phyloP scores from a whole-genome alignment of 2,888 invertebrate species.

The Cybosia mesomella region DNA sequence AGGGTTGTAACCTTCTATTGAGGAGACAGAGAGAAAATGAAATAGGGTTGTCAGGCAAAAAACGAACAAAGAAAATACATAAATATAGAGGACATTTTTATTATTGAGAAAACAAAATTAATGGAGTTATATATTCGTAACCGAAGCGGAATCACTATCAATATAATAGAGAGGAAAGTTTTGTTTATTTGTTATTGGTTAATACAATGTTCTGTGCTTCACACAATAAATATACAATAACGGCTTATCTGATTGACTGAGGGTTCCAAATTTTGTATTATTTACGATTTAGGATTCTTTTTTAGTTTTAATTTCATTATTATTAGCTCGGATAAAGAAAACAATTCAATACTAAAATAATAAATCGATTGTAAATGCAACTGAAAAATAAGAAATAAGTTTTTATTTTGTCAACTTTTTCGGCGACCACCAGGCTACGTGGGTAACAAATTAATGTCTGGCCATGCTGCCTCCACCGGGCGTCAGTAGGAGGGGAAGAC shows the following conservation, averaged over 20 bases:
- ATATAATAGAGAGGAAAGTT: constrained; percentile 18
- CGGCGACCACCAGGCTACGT: too few species aligned
- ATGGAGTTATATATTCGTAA: constrained; percentile 9
- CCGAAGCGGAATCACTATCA: constrained; percentile 11
- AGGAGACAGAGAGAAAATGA: constrained; percentile 1
- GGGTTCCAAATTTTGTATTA: constrained; percentile 6
- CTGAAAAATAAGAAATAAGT: not conserved
- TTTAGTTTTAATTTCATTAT: not conserved
- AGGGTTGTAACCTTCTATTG: not conserved
- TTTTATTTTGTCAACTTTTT: not conserved
- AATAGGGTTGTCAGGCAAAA: constrained; percentile 3
- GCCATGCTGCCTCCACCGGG: not conserved
- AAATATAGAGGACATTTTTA: constrained; percentile 15
- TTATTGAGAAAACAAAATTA: constrained; percentile 18
- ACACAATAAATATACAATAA: constrained; percentile 18
- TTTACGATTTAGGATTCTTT: not conserved
- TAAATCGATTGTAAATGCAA: not conserved
- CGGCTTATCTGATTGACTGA: constrained; percentile 18
- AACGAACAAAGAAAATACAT: constrained; percentile 9
- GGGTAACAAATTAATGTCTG: not conserved
- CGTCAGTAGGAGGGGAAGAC: not conserved
- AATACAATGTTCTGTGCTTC: constrained; percentile 14
- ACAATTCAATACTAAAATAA: not conserved
- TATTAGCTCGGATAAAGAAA: not conserved
- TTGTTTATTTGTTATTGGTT: constrained; percentile 22